Percentiles rank a stretch among this genome's conserved stretches.
Evolutionary conservation across 2,113 vertebrate species (phyloP).

Genomic region (Brachirus orientalis): DNA sequence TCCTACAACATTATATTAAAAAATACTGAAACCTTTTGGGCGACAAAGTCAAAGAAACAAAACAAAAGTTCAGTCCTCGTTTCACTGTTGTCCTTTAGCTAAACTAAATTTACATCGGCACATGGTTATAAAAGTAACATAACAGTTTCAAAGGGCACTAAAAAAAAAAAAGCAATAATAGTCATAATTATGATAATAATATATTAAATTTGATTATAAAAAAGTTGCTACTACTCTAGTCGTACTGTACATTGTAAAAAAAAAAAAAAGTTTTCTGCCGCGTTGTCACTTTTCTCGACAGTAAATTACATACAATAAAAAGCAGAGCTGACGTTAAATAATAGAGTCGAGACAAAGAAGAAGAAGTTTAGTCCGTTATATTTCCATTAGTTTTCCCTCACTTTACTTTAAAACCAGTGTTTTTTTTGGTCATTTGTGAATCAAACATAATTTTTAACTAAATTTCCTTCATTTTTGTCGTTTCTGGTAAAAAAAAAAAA

Average conservation of each 20-base stretch:
- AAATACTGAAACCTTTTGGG: conserved; percentile 45
- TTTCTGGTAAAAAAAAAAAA: too few species aligned
- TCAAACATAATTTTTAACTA: too few species aligned
- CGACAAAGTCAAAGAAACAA: conserved; percentile 28
- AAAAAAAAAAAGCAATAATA: conserved; percentile 78
- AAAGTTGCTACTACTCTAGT: conserved; percentile 79
- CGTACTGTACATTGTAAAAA: conserved; percentile 89
- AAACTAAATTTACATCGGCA: conserved; percentile 77
- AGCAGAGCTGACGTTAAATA: neutral
- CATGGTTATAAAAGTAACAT: conserved; percentile 82
- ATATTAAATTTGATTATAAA: conserved; percentile 95
- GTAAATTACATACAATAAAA: conserved; percentile 24
- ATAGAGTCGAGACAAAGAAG: too few species aligned
- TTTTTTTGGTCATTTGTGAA: too few species aligned
- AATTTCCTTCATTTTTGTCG: too few species aligned
- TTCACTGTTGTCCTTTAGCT: conserved; percentile 68
- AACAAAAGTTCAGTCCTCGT: conserved; percentile 35
- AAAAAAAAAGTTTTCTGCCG: conserved; percentile 76
- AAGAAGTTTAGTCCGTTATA: too few species aligned
- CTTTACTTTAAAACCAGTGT: too few species aligned
- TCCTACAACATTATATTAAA: conserved; percentile 23
- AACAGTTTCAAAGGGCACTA: conserved; percentile 84
- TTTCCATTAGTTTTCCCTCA: too few species aligned
- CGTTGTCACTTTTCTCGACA: conserved; percentile 37
- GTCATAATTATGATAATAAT: conserved; percentile 85